These are phyloP conservation scores for Zootermopsis nevadensis DNA, from an alignment of 2,888 invertebrate species.

Conservation along the genomic window DNA sequence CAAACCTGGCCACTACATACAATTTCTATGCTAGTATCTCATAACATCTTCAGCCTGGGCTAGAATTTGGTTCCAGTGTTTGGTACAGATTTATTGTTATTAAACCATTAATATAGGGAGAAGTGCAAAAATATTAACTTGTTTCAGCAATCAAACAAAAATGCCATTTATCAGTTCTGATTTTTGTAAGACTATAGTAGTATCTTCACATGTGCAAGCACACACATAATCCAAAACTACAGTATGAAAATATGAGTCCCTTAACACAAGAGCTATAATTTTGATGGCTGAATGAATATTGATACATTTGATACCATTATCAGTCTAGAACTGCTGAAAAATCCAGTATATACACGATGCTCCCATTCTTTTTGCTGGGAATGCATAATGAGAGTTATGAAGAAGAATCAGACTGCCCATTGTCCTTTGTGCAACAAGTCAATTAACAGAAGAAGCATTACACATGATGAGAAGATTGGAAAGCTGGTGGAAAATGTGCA, in stretches of 20 bases:
- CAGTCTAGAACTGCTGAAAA: constrained; percentile 9
- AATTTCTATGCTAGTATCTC: too few relatives aligned
- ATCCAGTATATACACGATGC: constrained; percentile 16
- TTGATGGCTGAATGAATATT: neutral
- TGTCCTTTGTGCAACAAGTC: constrained; percentile 16
- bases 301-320: neutral
- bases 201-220: neutral
- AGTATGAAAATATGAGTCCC: neutral
- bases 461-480: neutral
- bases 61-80: too few relatives aligned
- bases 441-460: constrained; percentile 21
- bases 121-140: too few relatives aligned
- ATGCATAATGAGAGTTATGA: constrained; percentile 24
- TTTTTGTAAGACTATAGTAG: neutral
- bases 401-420: neutral
- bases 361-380: neutral
- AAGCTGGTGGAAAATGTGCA: neutral
- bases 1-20: too few relatives aligned
- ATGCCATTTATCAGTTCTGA: neutral
- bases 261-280: neutral
- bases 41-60: too few relatives aligned
- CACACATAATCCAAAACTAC: neutral
- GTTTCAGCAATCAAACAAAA: neutral
- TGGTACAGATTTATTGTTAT: too few relatives aligned
- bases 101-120: too few relatives aligned